Percentiles rank a stretch among this genome's conserved stretches.
These are phyloP conservation scores for Ictidomys tridecemlineatus DNA, from an alignment of 2,113 vertebrate genomes.

Conservation along the genomic window DNA sequence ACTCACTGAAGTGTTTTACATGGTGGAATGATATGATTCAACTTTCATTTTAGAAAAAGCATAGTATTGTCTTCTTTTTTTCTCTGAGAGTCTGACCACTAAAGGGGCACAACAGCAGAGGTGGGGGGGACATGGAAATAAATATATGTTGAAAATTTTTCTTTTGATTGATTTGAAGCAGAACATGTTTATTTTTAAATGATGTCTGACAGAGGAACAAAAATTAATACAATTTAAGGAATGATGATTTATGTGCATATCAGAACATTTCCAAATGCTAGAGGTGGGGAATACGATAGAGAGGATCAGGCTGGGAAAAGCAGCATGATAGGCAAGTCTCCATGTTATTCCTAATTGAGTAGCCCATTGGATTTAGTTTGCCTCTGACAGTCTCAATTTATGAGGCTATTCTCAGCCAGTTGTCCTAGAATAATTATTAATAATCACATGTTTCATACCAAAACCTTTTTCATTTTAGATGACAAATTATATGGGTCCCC, in stretches of 20 bases:
- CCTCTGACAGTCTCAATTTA: background rate
- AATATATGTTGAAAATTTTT: conserved; percentile 8
- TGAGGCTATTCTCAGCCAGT: background rate
- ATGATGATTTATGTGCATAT: background rate
- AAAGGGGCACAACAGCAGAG: background rate
- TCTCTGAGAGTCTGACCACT: conserved; percentile 9
- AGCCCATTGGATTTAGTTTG: background rate
- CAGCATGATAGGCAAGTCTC: background rate
- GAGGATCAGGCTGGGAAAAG: background rate
- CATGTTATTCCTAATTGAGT: background rate
- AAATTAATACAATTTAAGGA: conserved; percentile 13
- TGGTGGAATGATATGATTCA: background rate
- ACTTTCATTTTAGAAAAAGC: conserved; percentile 11
- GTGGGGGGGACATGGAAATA: background rate
- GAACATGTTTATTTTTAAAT: conserved; percentile 25
- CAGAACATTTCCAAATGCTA: conserved; percentile 7
- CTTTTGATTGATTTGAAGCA: conserved; percentile 5
- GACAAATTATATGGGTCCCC: background rate
- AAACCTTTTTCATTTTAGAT: conserved; percentile 15
- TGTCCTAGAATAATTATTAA: background rate
- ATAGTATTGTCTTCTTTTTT: background rate
- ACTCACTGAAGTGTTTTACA: background rate
- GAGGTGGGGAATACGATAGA: background rate
- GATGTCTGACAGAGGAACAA: background rate
- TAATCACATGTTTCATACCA: background rate